A percentile compares a stretch with the other conserved stretches of the same genome.
phyloP scores from a whole-genome alignment of 1,140 invertebrate genomes.

The Sinonovacula constricta region DNA sequence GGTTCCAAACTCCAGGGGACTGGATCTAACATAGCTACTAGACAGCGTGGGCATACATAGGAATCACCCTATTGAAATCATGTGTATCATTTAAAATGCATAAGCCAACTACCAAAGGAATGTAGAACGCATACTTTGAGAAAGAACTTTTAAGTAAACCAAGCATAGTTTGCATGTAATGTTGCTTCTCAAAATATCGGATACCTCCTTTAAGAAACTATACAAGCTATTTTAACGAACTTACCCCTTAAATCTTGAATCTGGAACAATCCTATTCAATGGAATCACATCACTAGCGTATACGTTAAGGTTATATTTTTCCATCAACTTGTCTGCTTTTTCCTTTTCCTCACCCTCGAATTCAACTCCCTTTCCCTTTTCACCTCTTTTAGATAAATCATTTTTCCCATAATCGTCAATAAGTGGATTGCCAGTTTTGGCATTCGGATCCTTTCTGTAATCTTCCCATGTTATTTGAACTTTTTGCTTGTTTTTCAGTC shows the following conservation, averaged over 20 bases:
- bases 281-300: conserved; percentile 62
- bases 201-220: neutral
- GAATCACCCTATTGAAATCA: too few species aligned
- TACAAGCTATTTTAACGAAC: conserved; percentile 25
- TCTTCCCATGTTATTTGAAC: conserved; percentile 24
- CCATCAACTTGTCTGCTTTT: conserved; percentile 18
- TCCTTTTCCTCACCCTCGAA: conserved; percentile 47
- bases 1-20: too few species aligned
- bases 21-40: too few species aligned
- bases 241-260: conserved; percentile 61
- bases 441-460: conserved; percentile 23
- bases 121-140: neutral
- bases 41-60: too few species aligned
- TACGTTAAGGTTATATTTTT: conserved; percentile 58
- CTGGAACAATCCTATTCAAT: conserved; percentile 63
- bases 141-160: neutral
- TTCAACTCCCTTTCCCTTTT: conserved; percentile 38
- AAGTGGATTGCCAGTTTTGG: conserved; percentile 42
- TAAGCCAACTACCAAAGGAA: conserved; percentile 1
- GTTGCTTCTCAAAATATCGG: neutral
- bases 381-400: conserved; percentile 20
- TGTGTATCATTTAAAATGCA: too few species aligned
- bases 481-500: neutral
- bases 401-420: conserved; percentile 54
- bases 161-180: neutral